Conservation (phyloP, 2,113 vertebrate genomes). For the Hypomesus transpacificus region DNA sequence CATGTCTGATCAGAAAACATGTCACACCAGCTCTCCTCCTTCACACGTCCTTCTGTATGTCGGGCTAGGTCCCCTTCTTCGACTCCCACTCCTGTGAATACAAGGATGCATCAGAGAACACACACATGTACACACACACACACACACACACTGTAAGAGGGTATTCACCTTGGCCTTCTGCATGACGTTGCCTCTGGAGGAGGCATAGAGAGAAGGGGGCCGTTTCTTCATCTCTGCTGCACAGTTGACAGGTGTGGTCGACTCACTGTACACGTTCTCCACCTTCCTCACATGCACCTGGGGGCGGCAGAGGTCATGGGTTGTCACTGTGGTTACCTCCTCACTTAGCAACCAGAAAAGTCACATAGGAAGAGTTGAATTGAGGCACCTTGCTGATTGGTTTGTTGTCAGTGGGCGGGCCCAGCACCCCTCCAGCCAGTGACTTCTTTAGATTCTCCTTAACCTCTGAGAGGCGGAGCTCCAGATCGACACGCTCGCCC, state of each 20-base stretch:
- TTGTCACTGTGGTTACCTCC: neutral
- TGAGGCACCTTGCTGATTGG: constrained; percentile 58
- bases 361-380: neutral
- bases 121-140: neutral
- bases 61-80: constrained; percentile 80
- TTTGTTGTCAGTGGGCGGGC: constrained; percentile 73
- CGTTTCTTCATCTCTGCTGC: constrained; percentile 87
- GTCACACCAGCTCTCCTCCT: neutral
- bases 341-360: neutral
- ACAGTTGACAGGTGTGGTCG: constrained; percentile 81
- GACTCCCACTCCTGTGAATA: constrained; percentile 88
- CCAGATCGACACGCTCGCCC: constrained; percentile 84
- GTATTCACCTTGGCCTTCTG: constrained; percentile 88
- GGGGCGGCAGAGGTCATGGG: constrained; percentile 13
- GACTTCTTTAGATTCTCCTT: constrained; percentile 93
- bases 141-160: neutral
- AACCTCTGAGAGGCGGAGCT: constrained; percentile 86
- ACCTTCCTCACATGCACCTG: constrained; percentile 63
- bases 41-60: neutral
- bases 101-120: constrained; percentile 8
- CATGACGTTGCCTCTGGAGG: constrained; percentile 87
- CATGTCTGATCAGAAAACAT: too few relatives aligned
- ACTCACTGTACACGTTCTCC: constrained; percentile 72
- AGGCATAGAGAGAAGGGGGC: constrained; percentile 79
- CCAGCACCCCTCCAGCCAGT: constrained; percentile 83